These are phyloP conservation scores for Enoplolaimus lenunculus DNA, from an alignment of 2,888 invertebrate species.

Conservation along the genomic window DNA sequence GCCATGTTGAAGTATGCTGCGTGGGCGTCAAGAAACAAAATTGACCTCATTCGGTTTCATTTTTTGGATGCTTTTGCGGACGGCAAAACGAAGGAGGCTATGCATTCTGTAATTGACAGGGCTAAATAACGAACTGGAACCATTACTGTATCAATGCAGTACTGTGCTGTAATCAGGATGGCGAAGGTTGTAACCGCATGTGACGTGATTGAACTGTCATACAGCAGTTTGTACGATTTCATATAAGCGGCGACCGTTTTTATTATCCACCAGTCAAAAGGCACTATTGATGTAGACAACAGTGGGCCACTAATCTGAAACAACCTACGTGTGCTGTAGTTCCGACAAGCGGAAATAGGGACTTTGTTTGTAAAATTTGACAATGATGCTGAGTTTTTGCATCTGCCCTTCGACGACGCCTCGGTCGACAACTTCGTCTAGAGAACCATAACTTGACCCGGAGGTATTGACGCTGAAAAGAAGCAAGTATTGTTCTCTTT, in stretches of 20 bases:
- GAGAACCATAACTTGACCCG: not conserved
- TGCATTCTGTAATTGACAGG: conserved; percentile 1
- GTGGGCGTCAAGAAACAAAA: not conserved
- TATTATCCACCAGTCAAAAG: not conserved
- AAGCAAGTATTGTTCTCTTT: too few relatives aligned
- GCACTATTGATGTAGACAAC: not conserved
- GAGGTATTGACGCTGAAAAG: not conserved
- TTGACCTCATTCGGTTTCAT: not conserved
- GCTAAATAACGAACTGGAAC: not conserved
- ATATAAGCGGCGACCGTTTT: not conserved
- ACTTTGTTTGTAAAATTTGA: conserved; percentile 1
- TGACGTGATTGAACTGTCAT: not conserved
- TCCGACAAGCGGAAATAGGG: not conserved
- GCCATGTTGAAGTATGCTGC: too few relatives aligned
- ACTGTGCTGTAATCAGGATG: not conserved
- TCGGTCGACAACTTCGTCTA: not conserved
- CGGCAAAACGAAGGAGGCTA: not conserved
- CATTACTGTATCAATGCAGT: not conserved
- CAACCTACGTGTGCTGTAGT: not conserved
- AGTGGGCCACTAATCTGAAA: not conserved
- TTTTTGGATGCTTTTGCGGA: not conserved
- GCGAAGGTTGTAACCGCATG: not conserved
- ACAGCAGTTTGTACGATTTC: not conserved
- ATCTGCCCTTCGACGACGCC: not conserved
- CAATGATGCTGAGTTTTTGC: not conserved